Conservation (phyloP, 2,888 invertebrate species). For the Pachydiplax longipennis region DNA sequence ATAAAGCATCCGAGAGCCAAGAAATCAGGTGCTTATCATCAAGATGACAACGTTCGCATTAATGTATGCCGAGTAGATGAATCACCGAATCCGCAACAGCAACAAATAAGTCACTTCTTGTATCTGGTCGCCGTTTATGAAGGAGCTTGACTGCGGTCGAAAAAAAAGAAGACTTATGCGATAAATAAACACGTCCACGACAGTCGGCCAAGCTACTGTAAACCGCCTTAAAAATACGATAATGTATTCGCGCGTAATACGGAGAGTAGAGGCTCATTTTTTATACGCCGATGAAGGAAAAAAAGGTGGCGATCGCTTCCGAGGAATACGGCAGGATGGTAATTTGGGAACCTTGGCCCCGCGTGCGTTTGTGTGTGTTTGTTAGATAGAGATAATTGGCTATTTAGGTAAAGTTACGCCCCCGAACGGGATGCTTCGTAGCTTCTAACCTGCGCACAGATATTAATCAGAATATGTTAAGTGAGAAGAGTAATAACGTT, state of each 20-base stretch:
- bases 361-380: slow-evolving; percentile 12
- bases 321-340: slow-evolving; percentile 21
- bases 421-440: slow-evolving; percentile 30
- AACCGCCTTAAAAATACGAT: not conserved
- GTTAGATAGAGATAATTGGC: slow-evolving; percentile 40
- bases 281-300: not conserved
- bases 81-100: not conserved
- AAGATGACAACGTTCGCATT: not conserved
- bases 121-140: not conserved
- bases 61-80: not conserved
- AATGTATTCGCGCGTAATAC: slow-evolving; percentile 1
- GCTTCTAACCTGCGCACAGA: slow-evolving; percentile 27
- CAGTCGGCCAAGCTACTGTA: not conserved
- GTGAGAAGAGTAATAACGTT: slow-evolving; percentile 38
- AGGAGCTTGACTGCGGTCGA: not conserved
- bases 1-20: too few relatives aligned
- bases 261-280: not conserved
- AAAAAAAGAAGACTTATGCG: not conserved
- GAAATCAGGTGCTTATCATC: not conserved
- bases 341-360: not conserved
- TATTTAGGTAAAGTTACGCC: slow-evolving; percentile 39
- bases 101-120: not conserved
- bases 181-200: not conserved
- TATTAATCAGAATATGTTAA: slow-evolving; percentile 42
- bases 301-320: not conserved